Conservation (phyloP, 2,888 invertebrate species). For the Lasioglossum malachurum region DNA sequence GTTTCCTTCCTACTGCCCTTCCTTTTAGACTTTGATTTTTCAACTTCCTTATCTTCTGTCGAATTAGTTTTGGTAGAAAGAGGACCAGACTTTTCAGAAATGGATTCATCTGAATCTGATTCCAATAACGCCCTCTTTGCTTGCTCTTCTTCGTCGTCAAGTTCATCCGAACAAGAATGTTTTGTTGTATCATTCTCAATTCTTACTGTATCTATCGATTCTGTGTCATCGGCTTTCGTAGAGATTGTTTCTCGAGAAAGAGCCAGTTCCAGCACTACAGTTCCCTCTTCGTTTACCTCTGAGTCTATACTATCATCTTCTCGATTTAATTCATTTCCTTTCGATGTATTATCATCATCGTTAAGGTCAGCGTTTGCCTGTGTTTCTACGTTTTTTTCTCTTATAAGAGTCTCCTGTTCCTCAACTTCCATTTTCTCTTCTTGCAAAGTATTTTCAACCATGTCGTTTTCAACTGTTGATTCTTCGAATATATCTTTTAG, state of each 20-base stretch:
- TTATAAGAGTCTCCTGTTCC: neutral
- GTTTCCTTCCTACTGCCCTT: neutral
- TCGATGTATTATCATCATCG: neutral
- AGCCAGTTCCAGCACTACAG: neutral
- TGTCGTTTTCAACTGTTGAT: neutral
- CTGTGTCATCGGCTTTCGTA: neutral
- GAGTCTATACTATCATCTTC: neutral
- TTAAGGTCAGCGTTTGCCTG: neutral
- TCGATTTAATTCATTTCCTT: neutral
- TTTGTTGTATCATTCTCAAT: neutral
- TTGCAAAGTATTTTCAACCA: neutral
- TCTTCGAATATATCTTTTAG: slow-evolving; percentile 54
- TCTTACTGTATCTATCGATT: neutral
- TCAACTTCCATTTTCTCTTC: neutral
- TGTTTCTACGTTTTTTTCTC: neutral
- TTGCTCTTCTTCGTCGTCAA: neutral
- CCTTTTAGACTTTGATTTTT: neutral
- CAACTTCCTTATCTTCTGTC: neutral
- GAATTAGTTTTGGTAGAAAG: neutral
- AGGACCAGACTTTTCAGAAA: neutral
- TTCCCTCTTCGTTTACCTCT: neutral
- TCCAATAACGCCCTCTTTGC: slow-evolving; percentile 29
- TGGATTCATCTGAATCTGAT: slow-evolving; percentile 30
- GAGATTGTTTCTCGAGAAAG: neutral
- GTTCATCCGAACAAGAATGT: neutral